Base-by-base conservation (phyloP, 2,888 invertebrate genomes). In the Oligia strigilis region DNA sequence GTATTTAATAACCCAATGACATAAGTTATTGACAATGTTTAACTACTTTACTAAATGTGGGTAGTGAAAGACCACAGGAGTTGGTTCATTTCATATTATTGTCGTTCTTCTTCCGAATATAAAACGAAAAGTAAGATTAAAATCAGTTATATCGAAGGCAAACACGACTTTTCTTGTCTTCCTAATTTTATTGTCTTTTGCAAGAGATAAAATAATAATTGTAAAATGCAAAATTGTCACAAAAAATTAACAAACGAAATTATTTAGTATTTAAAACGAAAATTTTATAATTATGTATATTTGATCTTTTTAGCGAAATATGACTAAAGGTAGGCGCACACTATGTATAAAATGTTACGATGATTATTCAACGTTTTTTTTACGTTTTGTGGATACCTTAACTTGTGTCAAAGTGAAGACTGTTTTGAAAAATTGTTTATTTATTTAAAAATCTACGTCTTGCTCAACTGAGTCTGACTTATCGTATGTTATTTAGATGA, bases 391-490 rank as follows among this genome's bases (percentile, higher is more conserved):
- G 49, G 13, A 46, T 40, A 85, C 43, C 13, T 52, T 67, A 43
- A 66, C 9, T 8, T 82, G 74, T 84, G 77, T 86, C 75, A 75
- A 79, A 78, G 0, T 62, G 29, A 81, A 87, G 78, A 85, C 77
- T 89, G 88, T 87, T 72, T 81, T 77, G 66, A 75, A 79, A 75
- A 65, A 73, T 70, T 79, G n/a, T 29, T 81, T 58, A 69, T 84
- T 84, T 70, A 78, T 67, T 65, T 55, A 49, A 76, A 67, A 73
- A 80, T 23, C 23, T 69, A 80, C 76, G 82, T 87, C 83, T 87
- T 85, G 88, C 89, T 87, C 89, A 87, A 89, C 40, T 23, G 82
- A 87, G 83, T 79, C 75, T 71, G 78, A 89, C 80, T 80, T 78
- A 76, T 69, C 13, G 73, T 84, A 87, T 5, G 69, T 82, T 77